Evolutionary conservation across 1,140 invertebrate species (phyloP), one percentile per base, ranked within the genome.

Genomic region (Drosophila yakuba): DNA sequence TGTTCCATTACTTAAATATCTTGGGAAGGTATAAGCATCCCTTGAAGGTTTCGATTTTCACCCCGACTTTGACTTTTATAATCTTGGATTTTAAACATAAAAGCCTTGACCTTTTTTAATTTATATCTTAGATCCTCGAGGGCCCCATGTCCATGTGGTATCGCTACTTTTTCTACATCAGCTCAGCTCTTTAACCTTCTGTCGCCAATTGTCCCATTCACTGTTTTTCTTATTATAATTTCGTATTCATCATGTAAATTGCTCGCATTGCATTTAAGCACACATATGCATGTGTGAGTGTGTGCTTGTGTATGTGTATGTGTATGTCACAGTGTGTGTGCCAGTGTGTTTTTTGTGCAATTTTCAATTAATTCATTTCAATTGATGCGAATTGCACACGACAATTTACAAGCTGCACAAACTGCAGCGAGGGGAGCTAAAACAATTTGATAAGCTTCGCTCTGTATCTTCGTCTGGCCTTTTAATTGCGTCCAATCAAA

Each of bases 401-500:
- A 68, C 61, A 77, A 75, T 85, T 66, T 63, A 48, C 43, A 57
- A 48, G 63, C 43, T 69, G 51, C 67, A 71, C 36, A 15, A 67
- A 66, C 32, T 50, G 61, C 41, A 66, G 38, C 44, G 44, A 68
- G 67, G 67, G 64, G 43, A 44, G 63, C 25, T 44, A 47, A 32
- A 25, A 41, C 36, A 66, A 75, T 82, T 74, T 63, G 75, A 56
- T 55, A 69, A 71, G 67, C 55, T 11, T 17, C n/a, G 36, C 52
- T 14, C 23, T 43, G 25, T 44, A 20, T 43, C 32, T 8, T 32
- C 32, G 55, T 64, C 55, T 66, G 66, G 64, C 67, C 67, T 68
- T 78, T 84, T 84, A 83, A 83, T 83, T 83, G 80, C 76, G 75
- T 51, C 80, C 80, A 83, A 83, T 83, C 80, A 84, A 84, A 83